These are phyloP conservation scores for human (Homo sapiens) DNA, from an alignment of 2,113 vertebrate species.

Conservation along the genomic window GRCh38 chr12:249501-250000, in stretches of 20 bases:
- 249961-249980: not conserved
- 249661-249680: conserved; percentile 6
- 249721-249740: not conserved
- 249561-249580: not conserved
- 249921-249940: not conserved
- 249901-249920: not conserved
- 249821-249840: not conserved
- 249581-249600: not conserved
- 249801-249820: not conserved
- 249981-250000: not conserved
- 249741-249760: not conserved
- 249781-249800: not conserved
- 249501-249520: not conserved
- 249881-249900: not conserved
- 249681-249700: not conserved
- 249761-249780: not conserved
- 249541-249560: not conserved
- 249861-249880: not conserved
- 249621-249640: not conserved
- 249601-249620: not conserved
- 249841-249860: not conserved
- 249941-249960: not conserved
- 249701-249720: not conserved
- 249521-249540: not conserved
- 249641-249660: not conserved